These are phyloP conservation scores for Sylvia borin DNA, from an alignment of 2,797 vertebrate genomes.

Conservation along the genomic window DNA sequence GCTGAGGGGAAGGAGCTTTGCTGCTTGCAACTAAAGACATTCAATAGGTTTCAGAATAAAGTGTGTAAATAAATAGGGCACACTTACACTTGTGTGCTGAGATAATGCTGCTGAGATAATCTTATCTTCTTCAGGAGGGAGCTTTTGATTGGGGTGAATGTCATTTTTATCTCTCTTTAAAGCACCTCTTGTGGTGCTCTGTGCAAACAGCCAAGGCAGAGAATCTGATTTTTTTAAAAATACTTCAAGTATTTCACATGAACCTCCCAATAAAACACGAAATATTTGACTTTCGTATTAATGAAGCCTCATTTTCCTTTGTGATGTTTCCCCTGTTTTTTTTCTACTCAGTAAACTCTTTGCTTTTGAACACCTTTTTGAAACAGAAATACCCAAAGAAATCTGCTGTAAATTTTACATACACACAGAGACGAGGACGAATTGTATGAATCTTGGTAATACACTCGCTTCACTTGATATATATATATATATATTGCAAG, in stretches of 20 bases:
- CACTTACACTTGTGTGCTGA: background rate
- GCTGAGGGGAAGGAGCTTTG: background rate
- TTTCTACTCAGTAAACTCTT: background rate
- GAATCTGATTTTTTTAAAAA: background rate
- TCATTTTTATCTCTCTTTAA: conserved; percentile 7
- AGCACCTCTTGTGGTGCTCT: background rate
- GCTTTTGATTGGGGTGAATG: background rate
- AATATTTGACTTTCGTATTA: background rate
- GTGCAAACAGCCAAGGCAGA: background rate
- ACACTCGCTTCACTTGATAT: background rate
- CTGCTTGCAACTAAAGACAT: background rate
- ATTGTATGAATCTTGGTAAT: background rate
- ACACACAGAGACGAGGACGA: background rate
- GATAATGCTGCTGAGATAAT: background rate
- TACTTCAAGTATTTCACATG: background rate
- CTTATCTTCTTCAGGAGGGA: background rate
- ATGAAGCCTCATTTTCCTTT: background rate
- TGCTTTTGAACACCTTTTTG: background rate
- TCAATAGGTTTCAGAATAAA: background rate
- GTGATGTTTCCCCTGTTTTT: background rate
- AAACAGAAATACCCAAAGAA: background rate
- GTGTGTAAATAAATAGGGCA: background rate
- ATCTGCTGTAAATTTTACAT: background rate
- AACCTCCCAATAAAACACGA: background rate
- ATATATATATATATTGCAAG: background rate